Base-by-base conservation (phyloP, 2,888 invertebrate genomes). In the Priocnemis perturbator region DNA sequence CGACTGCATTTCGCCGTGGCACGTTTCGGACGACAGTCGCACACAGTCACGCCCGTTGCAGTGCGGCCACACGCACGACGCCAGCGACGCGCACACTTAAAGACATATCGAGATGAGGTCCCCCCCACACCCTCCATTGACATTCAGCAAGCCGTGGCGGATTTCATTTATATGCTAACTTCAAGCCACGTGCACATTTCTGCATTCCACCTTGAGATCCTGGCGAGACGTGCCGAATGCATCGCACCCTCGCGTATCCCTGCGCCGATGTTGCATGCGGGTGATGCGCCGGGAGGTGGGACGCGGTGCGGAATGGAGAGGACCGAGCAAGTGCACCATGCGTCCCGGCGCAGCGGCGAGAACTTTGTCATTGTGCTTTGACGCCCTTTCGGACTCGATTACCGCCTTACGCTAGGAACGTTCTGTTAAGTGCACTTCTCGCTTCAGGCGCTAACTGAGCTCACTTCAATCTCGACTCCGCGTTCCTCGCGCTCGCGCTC, bases 131-230 rank as follows among this genome's bases (percentile, higher is more conserved):
- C 74, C 69, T 79, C 77, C 80, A 85, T 85, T 85, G 85, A 83
- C 84, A 85, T 85, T 84, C 85, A 81, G 71, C 79, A 76, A 78
- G 80, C 80, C 79, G 65, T 77, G 81, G 75, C 68, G 81, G 82
- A 85, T 85, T 85, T 86, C 85, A 86, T 86, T 86, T 86, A 86
- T 86, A 86, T 86, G 85, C 85, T 85, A 86, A 85, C 77, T 69
- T 71, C 69, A 71, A 71, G 79, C 80, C 74, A 78, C 81, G 83
- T 79, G 69, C 67, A 67, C 67, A 68, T 73, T 69, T 75, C 73
- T 64, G 72, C 73, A 73, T 75, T 80, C 77, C 73, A 67, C 77
- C 76, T 80, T 77, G 73, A 78, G 75, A 80, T 73, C 77, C 63
- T 70, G 66, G 64, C 60, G 77, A 81, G 74, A 80, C 80, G 79